Percentiles rank a stretch among this genome's conserved stretches.
Conservation (phyloP, 2,888 invertebrate genomes). For the Tanytarsus gracilentus region DNA sequence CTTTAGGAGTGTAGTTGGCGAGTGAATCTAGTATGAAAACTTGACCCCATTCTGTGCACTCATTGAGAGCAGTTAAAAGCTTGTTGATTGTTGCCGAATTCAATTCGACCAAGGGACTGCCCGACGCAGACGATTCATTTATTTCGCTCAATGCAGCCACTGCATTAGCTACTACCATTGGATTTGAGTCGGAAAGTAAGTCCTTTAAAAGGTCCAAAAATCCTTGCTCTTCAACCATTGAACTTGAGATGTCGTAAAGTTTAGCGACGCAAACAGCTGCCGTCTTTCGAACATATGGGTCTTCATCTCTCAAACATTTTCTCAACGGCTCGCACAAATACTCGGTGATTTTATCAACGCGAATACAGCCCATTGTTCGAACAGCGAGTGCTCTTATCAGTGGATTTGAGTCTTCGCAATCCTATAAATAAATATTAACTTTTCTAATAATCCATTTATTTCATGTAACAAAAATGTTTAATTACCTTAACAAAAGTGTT, state of each 20-base stretch:
- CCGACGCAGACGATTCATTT: slow-evolving; percentile 91
- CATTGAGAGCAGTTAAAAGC: slow-evolving; percentile 92
- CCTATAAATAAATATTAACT: slow-evolving; percentile 57
- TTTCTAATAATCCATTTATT: too few relatives aligned
- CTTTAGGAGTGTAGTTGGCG: slow-evolving; percentile 93
- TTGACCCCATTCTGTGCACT: slow-evolving; percentile 99
- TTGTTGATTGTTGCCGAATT: slow-evolving; percentile 98
- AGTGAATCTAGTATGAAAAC: slow-evolving; percentile 97
- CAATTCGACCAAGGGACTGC: slow-evolving; percentile 91
- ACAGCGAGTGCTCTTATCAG: slow-evolving; percentile 96
- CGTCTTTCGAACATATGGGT: slow-evolving; percentile 96
- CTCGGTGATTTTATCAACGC: slow-evolving; percentile 99
- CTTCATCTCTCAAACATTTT: slow-evolving; percentile 90
- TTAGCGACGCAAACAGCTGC: slow-evolving; percentile 99
- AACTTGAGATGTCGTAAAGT: slow-evolving; percentile 87
- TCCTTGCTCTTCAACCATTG: slow-evolving; percentile 66
- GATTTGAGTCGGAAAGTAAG: slow-evolving; percentile 95
- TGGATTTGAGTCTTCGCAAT: slow-evolving; percentile 99
- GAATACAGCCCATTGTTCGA: slow-evolving; percentile 98
- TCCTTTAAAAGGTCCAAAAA: slow-evolving; percentile 96
- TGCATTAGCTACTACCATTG: slow-evolving; percentile 99
- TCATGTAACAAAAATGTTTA: slow-evolving; percentile 18
- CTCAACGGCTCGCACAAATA: slow-evolving; percentile 96
- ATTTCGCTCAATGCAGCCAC: slow-evolving; percentile 98
- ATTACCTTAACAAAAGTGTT: slow-evolving; percentile 98